Percentiles rank a stretch among this genome's conserved stretches.
Conservation (phyloP, 2,888 invertebrate species). For the Ophonus ardosiacus region DNA sequence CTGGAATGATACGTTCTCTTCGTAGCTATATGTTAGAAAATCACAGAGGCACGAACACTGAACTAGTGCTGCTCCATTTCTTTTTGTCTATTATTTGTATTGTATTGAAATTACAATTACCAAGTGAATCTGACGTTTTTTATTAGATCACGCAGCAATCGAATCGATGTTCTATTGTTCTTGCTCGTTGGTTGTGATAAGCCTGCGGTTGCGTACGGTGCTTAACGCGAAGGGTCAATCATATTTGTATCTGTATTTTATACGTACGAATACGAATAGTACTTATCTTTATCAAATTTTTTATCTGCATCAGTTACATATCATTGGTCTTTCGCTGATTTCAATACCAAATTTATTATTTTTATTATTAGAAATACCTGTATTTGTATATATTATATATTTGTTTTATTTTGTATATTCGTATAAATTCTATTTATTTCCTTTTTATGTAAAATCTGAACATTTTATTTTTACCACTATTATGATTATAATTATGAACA, state of each 20-base stretch:
- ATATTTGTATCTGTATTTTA: slow-evolving; percentile 14
- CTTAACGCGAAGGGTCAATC: slow-evolving; percentile 53
- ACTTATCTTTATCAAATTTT: background rate
- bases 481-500: slow-evolving; percentile 55
- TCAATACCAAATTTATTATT: slow-evolving; percentile 60
- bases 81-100: slow-evolving; percentile 29
- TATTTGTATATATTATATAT: slow-evolving; percentile 53
- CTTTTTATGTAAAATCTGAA: slow-evolving; percentile 56
- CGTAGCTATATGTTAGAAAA: slow-evolving; percentile 21
- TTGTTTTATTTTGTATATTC: slow-evolving; percentile 61
- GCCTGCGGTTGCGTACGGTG: slow-evolving; percentile 60
- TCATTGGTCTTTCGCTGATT: slow-evolving; percentile 51
- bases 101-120: slow-evolving; percentile 7
- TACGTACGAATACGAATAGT: background rate
- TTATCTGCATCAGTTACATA: slow-evolving; percentile 1
- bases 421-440: slow-evolving; percentile 58
- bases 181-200: slow-evolving; percentile 61
- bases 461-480: slow-evolving; percentile 52
- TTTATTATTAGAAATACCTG: slow-evolving; percentile 51
- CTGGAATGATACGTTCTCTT: slow-evolving; percentile 45
- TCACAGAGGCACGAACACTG: slow-evolving; percentile 59
- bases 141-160: slow-evolving; percentile 56
- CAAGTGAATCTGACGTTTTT: slow-evolving; percentile 13
- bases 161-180: too few species aligned
- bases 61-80: slow-evolving; percentile 58